phyloP scores from a whole-genome alignment of 2,888 invertebrate species.

The Tricholauxania praeusta region DNA sequence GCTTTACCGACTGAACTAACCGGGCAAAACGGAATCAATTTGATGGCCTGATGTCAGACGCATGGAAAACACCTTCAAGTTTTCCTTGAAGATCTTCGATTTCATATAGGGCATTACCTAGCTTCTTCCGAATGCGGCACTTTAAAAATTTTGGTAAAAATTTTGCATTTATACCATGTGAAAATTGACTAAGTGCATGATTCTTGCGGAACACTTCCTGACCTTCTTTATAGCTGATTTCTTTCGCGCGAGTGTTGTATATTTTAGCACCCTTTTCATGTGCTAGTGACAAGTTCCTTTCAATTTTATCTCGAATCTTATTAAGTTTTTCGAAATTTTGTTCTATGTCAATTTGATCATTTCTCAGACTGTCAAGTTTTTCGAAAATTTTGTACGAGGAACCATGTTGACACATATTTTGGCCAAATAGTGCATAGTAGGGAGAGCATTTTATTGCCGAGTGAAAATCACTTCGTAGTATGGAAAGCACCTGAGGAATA shows the following conservation, averaged over 20 bases:
- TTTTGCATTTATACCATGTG: no score
- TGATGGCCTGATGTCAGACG: neutral
- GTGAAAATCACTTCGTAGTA: conserved; percentile 36
- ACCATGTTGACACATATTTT: conserved; percentile 23
- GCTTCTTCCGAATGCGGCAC: no score
- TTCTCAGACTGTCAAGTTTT: neutral
- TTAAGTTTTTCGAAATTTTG: neutral
- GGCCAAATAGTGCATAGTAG: conserved; percentile 30
- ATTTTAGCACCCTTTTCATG: neutral
- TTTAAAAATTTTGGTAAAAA: no score
- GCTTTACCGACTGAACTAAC: no score
- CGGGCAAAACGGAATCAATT: neutral
- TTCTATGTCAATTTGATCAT: neutral
- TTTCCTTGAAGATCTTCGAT: neutral
- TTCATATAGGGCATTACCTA: neutral
- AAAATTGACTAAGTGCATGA: neutral
- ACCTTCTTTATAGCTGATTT: neutral
- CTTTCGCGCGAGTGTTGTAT: neutral
- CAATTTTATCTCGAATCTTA: neutral
- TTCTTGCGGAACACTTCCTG: neutral
- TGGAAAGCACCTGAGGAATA: conserved; percentile 20
- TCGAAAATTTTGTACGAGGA: neutral
- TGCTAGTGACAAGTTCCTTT: neutral
- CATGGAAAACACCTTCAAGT: neutral
- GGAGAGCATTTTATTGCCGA: conserved; percentile 22